Evolutionary conservation across 2,113 vertebrate genomes (phyloP).

Genomic region (Isurus oxyrinchus): DNA sequence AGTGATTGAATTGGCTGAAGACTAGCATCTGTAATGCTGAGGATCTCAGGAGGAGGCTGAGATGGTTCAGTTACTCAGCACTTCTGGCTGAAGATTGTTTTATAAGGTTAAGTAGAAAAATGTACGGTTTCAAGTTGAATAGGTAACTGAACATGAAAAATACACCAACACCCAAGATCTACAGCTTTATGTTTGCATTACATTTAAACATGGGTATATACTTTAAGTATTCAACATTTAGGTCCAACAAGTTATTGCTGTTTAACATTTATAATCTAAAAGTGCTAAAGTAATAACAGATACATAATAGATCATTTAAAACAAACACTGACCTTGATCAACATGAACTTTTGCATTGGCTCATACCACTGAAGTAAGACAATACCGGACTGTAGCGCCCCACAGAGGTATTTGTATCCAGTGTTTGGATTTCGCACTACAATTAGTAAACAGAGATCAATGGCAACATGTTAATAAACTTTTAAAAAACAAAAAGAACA

Average conservation of each 20-base stretch:
- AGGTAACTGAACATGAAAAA: not conserved
- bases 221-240: not conserved
- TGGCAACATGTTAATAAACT: not conserved
- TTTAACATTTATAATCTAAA: not conserved
- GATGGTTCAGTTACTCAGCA: not conserved
- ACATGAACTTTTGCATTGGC: slow-evolving; percentile 98
- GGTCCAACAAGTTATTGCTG: not conserved
- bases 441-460: not conserved
- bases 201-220: not conserved
- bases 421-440: slow-evolving; percentile 94
- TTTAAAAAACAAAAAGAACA: not conserved
- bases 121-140: not conserved
- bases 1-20: not conserved
- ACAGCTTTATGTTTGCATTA: not conserved
- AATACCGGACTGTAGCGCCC: slow-evolving; percentile 89
- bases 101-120: not conserved
- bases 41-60: not conserved
- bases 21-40: not conserved
- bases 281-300: not conserved
- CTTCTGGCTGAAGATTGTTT: not conserved
- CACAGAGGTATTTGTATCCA: slow-evolving; percentile 92
- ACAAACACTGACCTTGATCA: slow-evolving; percentile 79
- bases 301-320: not conserved
- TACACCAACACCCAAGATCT: not conserved
- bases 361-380: slow-evolving; percentile 98